phyloP scores from a whole-genome alignment of 2,888 invertebrate genomes.

The Drosophila suboccidentalis region DNA sequence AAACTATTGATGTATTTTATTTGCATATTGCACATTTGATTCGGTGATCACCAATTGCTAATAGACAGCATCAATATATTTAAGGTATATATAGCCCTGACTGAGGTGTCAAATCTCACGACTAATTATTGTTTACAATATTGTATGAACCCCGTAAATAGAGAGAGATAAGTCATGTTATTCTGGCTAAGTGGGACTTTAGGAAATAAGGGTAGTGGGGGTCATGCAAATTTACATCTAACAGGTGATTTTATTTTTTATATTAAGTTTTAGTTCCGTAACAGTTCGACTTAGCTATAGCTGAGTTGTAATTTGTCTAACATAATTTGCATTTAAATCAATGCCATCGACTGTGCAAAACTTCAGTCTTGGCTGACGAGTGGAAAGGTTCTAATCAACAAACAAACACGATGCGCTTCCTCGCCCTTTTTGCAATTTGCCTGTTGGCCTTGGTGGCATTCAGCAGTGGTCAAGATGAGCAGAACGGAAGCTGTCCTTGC shows the following conservation, averaged over 20 bases:
- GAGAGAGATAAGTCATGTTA: background rate
- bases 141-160: conserved; percentile 2
- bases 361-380: conserved; percentile 46
- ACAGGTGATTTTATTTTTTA: background rate
- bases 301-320: background rate
- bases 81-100: background rate
- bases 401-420: conserved; percentile 57
- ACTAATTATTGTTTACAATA: background rate
- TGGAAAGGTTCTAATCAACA: conserved; percentile 25
- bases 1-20: conserved; percentile 3
- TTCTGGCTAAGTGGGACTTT: background rate
- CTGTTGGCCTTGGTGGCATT: conserved; percentile 56
- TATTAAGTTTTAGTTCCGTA: background rate
- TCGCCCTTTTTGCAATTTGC: conserved; percentile 55
- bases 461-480: background rate
- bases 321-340: conserved; percentile 43
- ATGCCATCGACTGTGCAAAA: conserved; percentile 16
- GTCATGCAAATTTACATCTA: background rate
- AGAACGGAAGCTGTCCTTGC: conserved; percentile 28
- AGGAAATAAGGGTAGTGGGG: background rate
- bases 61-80: conserved; percentile 6
- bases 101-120: conserved; percentile 31
- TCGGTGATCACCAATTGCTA: conserved; percentile 3
- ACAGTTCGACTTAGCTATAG: background rate
- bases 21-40: background rate